Conservation (phyloP, 2,797 vertebrate species). For the Poecilia picta region DNA sequence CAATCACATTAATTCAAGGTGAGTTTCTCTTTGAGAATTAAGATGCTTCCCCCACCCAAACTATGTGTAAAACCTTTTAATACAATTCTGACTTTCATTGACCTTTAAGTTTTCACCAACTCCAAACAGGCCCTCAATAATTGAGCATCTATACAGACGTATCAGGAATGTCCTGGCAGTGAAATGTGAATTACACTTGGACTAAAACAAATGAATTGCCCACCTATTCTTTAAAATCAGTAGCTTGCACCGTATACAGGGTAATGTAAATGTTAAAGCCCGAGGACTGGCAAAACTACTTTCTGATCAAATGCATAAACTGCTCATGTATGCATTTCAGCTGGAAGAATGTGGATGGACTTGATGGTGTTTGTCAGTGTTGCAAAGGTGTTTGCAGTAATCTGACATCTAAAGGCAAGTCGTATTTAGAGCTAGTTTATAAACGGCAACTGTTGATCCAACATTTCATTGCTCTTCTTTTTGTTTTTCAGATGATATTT, state of each 20-base stretch:
- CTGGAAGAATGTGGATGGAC: constrained; percentile 55
- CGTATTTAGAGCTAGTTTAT: too few relatives aligned
- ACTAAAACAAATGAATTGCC: background rate
- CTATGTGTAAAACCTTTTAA: too few relatives aligned
- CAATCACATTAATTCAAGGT: constrained; percentile 55
- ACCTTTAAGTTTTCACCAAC: too few relatives aligned
- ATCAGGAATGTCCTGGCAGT: background rate
- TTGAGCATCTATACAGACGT: background rate
- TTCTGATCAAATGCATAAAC: background rate
- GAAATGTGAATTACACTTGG: background rate
- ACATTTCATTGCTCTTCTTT: background rate
- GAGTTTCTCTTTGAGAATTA: background rate
- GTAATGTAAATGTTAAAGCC: background rate
- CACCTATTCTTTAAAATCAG: background rate
- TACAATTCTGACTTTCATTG: too few relatives aligned
- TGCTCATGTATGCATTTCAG: constrained; percentile 15
- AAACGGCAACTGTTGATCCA: background rate
- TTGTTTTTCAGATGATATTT: constrained; percentile 34
- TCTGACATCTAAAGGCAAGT: background rate
- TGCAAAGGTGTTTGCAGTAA: constrained; percentile 42
- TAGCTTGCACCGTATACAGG: background rate
- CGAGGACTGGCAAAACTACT: too few relatives aligned
- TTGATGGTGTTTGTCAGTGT: constrained; percentile 47
- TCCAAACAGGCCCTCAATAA: too few relatives aligned
- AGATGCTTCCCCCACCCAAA: background rate